Evolutionary conservation across 2,797 vertebrate genomes (phyloP).

Genomic region (Scomberomorus guttatus): DNA sequence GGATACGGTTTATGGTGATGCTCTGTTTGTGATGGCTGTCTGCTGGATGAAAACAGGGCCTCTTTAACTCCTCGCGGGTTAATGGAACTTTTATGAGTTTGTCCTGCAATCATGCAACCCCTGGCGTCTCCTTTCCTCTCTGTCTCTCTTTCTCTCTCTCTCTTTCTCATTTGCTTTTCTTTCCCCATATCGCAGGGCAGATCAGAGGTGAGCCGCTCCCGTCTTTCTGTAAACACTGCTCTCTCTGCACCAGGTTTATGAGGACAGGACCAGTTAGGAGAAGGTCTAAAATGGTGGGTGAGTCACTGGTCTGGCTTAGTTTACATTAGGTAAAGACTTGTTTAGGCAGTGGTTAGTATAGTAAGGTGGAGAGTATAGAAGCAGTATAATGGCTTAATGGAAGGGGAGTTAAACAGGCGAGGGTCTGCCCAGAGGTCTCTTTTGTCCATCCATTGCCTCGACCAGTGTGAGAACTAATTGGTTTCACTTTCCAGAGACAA

Average conservation of each 20-base stretch:
- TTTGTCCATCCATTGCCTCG: constrained; percentile 25
- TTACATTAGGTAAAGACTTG: constrained; percentile 81
- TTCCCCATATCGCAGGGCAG: constrained; percentile 64
- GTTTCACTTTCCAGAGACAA: constrained; percentile 41
- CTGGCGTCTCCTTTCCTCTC: constrained; percentile 83
- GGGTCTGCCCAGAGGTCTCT: constrained; percentile 8
- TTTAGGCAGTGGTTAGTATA: constrained; percentile 74
- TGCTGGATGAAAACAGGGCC: constrained; percentile 97
- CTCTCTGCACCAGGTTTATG: constrained; percentile 78
- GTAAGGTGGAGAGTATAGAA: constrained; percentile 49
- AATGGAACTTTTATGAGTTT: constrained; percentile 94
- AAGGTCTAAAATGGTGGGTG: constrained; percentile 76
- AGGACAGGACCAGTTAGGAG: constrained; percentile 72
- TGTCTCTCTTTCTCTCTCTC: constrained; percentile 54
- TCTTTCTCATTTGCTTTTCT: constrained; percentile 36
- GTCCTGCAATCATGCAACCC: constrained; percentile 95
- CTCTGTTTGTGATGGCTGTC: constrained; percentile 99
- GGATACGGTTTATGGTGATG: constrained; percentile 94
- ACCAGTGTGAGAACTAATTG: constrained; percentile 48
- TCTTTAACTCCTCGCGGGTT: constrained; percentile 96
- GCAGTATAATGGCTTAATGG: constrained; percentile 28
- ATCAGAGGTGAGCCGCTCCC: constrained; percentile 85
- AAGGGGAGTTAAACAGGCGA: constrained; percentile 3
- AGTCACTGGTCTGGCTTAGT: constrained; percentile 70
- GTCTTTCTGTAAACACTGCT: constrained; percentile 77